Percentiles rank a stretch among this genome's conserved stretches.
These are phyloP conservation scores for Hemibates koningsi DNA, from an alignment of 2,113 vertebrate species.

Conservation along the genomic window DNA sequence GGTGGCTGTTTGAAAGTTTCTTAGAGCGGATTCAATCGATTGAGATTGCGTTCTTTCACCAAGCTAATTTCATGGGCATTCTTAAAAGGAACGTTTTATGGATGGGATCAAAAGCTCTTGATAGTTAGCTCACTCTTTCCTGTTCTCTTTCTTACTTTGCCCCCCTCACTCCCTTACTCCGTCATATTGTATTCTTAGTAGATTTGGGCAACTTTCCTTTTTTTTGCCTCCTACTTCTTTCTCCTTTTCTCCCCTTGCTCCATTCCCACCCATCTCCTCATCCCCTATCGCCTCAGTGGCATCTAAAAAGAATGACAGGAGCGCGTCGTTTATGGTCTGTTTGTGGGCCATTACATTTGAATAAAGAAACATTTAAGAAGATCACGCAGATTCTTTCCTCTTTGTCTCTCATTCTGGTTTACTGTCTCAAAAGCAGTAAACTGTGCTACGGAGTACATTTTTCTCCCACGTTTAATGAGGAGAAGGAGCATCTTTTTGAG, in stretches of 20 bases:
- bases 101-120: constrained; percentile 50
- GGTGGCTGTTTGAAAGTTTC: constrained; percentile 55
- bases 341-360: constrained; percentile 49
- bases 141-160: constrained; percentile 18
- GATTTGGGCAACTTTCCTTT: constrained; percentile 33
- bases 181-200: constrained; percentile 28
- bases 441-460: background rate
- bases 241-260: background rate
- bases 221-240: background rate
- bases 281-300: background rate
- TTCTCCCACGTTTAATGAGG: background rate
- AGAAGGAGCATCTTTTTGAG: background rate
- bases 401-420: background rate
- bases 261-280: background rate
- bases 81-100: constrained; percentile 57
- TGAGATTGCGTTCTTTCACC: constrained; percentile 62
- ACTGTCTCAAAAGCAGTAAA: background rate
- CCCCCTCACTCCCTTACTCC: constrained; percentile 1
- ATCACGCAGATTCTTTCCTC: constrained; percentile 10
- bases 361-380: constrained; percentile 23
- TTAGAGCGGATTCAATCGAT: constrained; percentile 54
- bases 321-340: background rate
- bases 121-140: constrained; percentile 28
- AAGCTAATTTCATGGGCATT: constrained; percentile 65
- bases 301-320: constrained; percentile 9